Evolutionary conservation across 2,113 vertebrate genomes (phyloP).

Genomic region (Cyphomyrus plagiostoma): DNA sequence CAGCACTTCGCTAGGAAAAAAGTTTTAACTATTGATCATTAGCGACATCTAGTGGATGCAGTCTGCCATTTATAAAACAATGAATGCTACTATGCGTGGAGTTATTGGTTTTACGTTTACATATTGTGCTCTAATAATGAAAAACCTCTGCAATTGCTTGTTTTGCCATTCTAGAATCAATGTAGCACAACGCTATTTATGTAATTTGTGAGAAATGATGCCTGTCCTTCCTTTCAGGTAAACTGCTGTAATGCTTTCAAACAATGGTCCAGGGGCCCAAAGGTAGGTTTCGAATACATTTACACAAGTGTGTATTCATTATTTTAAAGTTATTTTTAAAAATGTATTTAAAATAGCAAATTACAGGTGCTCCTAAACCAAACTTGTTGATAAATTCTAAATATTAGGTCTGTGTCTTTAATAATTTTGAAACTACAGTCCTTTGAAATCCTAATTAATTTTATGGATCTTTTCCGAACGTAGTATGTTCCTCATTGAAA

Average conservation of each 20-base stretch:
- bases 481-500: too few relatives aligned
- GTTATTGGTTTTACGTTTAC: background rate
- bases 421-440: too few relatives aligned
- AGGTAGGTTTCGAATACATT: conserved; percentile 13
- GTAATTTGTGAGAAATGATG: background rate
- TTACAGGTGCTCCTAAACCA: background rate
- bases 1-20: background rate
- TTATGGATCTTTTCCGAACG: too few relatives aligned
- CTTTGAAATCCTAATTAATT: too few relatives aligned
- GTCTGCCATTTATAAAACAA: background rate
- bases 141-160: background rate
- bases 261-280: background rate
- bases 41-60: background rate
- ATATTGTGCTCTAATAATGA: background rate
- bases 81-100: background rate
- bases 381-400: background rate
- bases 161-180: background rate
- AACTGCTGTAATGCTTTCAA: conserved; percentile 11
- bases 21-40: background rate
- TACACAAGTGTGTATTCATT: background rate
- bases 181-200: background rate
- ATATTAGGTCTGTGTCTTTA: background rate
- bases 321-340: background rate
- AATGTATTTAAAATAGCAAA: too few relatives aligned
- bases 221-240: conserved; percentile 4